phyloP scores from a whole-genome alignment of 2,113 vertebrate species.

The Cercocebus atys region DNA sequence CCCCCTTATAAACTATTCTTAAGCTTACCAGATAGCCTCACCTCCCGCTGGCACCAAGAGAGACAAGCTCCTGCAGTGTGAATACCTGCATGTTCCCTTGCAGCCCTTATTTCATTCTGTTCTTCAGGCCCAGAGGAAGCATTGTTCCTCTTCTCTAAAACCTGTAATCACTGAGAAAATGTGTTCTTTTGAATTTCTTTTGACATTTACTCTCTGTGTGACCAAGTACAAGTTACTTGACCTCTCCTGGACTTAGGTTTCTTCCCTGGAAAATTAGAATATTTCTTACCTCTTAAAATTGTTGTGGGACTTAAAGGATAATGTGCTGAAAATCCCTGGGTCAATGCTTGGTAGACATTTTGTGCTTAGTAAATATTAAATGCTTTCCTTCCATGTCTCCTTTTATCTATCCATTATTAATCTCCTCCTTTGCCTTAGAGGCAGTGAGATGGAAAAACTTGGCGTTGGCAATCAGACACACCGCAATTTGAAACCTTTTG shows the following conservation, averaged over 20 bases:
- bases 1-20: not conserved
- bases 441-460: not conserved
- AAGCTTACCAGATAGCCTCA: not conserved
- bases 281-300: not conserved
- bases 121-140: not conserved
- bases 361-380: not conserved
- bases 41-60: not conserved
- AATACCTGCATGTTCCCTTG: not conserved
- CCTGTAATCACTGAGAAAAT: not conserved
- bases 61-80: not conserved
- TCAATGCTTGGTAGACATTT: not conserved
- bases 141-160: not conserved
- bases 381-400: not conserved
- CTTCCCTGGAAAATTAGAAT: slow-evolving; percentile 13
- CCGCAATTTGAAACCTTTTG: not conserved
- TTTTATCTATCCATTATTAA: not conserved
- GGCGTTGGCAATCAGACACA: not conserved
- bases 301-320: not conserved
- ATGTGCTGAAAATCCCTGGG: not conserved
- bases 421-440: not conserved
- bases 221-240: not conserved
- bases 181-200: not conserved
- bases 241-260: not conserved
- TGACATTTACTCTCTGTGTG: not conserved
- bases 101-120: not conserved